A percentile compares a stretch with the other conserved stretches of the same genome.
phyloP scores from a whole-genome alignment of 2,113 vertebrate genomes.

The Larimichthys polyactis region DNA sequence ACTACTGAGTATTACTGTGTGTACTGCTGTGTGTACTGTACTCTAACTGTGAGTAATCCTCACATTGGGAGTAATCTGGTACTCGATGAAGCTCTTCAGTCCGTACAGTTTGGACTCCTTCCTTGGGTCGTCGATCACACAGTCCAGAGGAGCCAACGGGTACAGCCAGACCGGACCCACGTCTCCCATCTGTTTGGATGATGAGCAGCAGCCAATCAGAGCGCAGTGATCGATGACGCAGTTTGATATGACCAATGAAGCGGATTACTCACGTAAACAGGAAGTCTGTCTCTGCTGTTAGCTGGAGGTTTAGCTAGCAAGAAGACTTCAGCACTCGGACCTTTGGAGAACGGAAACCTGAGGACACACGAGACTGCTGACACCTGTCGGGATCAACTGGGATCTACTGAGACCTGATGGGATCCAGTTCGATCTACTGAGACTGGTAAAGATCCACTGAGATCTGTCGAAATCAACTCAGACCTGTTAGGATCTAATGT shows the following conservation, averaged over 20 bases:
- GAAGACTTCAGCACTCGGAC: constrained; percentile 90
- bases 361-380: background rate
- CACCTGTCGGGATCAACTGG: background rate
- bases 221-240: background rate
- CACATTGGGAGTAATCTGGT: constrained; percentile 91
- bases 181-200: constrained; percentile 68
- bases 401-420: no score
- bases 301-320: constrained; percentile 89
- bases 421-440: no score
- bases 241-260: background rate
- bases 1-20: background rate
- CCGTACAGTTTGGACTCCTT: constrained; percentile 96
- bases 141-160: constrained; percentile 89
- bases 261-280: constrained; percentile 88
- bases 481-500: no score
- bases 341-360: constrained; percentile 94
- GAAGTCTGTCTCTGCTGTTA: constrained; percentile 91
- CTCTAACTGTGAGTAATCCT: constrained; percentile 60
- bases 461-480: no score
- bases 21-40: background rate
- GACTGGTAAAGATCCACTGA: no score
- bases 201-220: constrained; percentile 34
- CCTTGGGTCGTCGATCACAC: constrained; percentile 92
- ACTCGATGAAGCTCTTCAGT: constrained; percentile 97
- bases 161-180: constrained; percentile 95